Conservation (phyloP, 2,797 vertebrate genomes). For the Austrolebias charrua region DNA sequence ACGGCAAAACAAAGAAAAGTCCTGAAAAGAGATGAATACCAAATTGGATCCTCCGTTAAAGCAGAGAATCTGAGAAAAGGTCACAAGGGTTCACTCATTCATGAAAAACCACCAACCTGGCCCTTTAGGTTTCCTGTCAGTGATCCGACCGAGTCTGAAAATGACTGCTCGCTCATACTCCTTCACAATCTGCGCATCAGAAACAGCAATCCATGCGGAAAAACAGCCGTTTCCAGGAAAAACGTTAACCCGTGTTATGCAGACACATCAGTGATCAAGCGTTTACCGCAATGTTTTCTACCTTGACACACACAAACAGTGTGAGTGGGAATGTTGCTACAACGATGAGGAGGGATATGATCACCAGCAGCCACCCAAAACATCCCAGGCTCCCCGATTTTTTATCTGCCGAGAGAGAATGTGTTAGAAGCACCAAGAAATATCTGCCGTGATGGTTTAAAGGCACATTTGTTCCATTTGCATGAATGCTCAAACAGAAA, state of each 20-base stretch:
- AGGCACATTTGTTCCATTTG: background rate
- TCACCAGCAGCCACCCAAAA: slow-evolving; percentile 84
- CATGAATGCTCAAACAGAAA: background rate
- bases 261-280: background rate
- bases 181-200: slow-evolving; percentile 72
- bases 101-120: slow-evolving; percentile 70
- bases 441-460: background rate
- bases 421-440: background rate
- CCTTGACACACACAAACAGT: slow-evolving; percentile 87
- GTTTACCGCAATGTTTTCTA: slow-evolving; percentile 45
- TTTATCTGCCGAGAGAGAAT: slow-evolving; percentile 69
- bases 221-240: background rate
- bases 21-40: slow-evolving; percentile 52
- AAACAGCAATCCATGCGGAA: slow-evolving; percentile 5
- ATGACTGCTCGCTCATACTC: slow-evolving; percentile 83
- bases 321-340: slow-evolving; percentile 82
- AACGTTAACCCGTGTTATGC: background rate
- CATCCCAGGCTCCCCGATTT: slow-evolving; percentile 68
- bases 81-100: background rate
- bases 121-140: slow-evolving; percentile 78
- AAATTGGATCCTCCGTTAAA: background rate
- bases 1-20: slow-evolving; percentile 80
- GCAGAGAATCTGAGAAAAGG: background rate
- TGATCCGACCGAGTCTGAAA: slow-evolving; percentile 79
- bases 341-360: slow-evolving; percentile 80